Evolutionary conservation across 2,797 vertebrate genomes (phyloP).

Genomic region (Amniataba percoides): DNA sequence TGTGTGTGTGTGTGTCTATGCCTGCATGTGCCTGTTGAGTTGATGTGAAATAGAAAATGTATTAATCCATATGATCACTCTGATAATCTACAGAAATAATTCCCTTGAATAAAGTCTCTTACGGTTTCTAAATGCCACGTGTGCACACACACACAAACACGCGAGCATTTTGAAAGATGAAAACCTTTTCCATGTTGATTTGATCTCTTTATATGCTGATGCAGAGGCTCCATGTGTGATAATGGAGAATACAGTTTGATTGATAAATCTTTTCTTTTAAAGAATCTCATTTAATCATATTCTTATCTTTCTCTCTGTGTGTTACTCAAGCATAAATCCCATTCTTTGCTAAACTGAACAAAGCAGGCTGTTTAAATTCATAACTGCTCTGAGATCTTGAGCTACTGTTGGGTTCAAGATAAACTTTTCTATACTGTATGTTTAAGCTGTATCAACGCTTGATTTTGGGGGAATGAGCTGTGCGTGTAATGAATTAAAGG

Average conservation of each 20-base stretch:
- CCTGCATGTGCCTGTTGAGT: neutral
- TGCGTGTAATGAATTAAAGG: neutral
- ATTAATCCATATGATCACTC: neutral
- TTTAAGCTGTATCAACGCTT: neutral
- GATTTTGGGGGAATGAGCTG: neutral
- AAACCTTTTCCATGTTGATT: conserved; percentile 14
- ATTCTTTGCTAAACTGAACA: conserved; percentile 11
- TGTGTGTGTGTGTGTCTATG: neutral
- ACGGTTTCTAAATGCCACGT: neutral
- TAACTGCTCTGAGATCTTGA: neutral
- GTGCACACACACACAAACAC: neutral
- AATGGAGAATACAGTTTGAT: conserved; percentile 10
- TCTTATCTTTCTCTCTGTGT: conserved; percentile 6
- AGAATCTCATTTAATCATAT: conserved; percentile 17
- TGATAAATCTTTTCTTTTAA: conserved; percentile 13
- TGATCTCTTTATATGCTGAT: conserved; percentile 31
- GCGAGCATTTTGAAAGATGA: neutral
- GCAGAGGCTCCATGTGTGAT: neutral
- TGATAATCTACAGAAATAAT: conserved; percentile 4
- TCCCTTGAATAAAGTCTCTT: neutral
- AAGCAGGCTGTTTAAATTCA: neutral
- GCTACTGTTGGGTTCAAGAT: neutral
- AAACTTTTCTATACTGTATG: neutral
- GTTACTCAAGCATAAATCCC: conserved; percentile 21
- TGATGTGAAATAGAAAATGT: neutral